Conservation (phyloP, 2,888 invertebrate species). For the Keiferia lycopersicella region DNA sequence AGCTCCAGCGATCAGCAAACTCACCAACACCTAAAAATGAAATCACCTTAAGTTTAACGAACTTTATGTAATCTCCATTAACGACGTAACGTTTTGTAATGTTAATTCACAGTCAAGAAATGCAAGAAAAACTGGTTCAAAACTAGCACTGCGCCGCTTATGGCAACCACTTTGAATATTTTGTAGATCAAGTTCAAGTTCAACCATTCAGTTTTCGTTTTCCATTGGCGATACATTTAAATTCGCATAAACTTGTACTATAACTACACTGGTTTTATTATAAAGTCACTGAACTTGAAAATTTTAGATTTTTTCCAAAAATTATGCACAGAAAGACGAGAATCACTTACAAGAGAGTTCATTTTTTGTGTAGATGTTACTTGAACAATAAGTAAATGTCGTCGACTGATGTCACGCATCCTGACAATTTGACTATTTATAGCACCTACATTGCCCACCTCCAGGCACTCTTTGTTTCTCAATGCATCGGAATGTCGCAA, state of each 20-base stretch:
- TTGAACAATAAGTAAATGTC: slow-evolving; percentile 39
- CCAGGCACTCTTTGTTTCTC: slow-evolving; percentile 65
- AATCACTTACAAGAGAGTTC: slow-evolving; percentile 74
- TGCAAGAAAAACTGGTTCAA: slow-evolving; percentile 25
- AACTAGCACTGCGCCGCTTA: slow-evolving; percentile 23
- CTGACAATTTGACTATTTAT: slow-evolving; percentile 73
- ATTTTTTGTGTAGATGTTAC: slow-evolving; percentile 48
- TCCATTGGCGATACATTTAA: slow-evolving; percentile 13
- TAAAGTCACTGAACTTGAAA: slow-evolving; percentile 40
- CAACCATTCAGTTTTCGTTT: slow-evolving; percentile 9
- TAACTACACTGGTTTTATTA: slow-evolving; percentile 21
- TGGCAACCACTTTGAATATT: slow-evolving; percentile 25
- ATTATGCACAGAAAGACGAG: slow-evolving; percentile 20
- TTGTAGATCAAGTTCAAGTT: slow-evolving; percentile 34
- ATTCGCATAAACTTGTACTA: slow-evolving; percentile 30
- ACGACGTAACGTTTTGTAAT: slow-evolving; percentile 10
- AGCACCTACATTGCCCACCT: slow-evolving; percentile 63
- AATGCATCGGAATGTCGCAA: slow-evolving; percentile 70
- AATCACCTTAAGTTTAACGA: slow-evolving; percentile 18
- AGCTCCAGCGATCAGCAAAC: slow-evolving; percentile 59
- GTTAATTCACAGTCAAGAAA: slow-evolving; percentile 15
- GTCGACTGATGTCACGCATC: slow-evolving; percentile 67
- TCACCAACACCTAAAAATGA: slow-evolving; percentile 62
- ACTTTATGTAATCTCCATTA: not conserved
- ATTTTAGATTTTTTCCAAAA: not conserved